Evolutionary conservation across 2,888 invertebrate genomes (phyloP).

Genomic region (Cephus pulcher): DNA sequence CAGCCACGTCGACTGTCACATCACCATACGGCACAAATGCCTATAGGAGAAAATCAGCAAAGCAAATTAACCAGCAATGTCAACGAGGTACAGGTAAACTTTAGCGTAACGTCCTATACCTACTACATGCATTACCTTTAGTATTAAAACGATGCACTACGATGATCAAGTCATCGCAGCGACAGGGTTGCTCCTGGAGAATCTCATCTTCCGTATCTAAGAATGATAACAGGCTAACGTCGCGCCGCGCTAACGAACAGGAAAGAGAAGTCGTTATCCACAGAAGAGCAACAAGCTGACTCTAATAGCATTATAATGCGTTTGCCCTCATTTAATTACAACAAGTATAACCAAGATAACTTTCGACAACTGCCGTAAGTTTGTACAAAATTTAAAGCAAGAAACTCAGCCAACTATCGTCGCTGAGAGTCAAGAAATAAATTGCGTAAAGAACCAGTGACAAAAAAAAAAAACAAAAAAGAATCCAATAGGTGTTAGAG

Average conservation of each 20-base stretch:
- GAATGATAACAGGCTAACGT: background rate
- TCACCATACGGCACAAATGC: background rate
- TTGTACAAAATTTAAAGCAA: background rate
- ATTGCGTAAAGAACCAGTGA: background rate
- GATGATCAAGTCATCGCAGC: background rate
- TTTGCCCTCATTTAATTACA: slow-evolving; percentile 15
- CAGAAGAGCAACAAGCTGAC: slow-evolving; percentile 20
- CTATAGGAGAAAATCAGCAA: background rate
- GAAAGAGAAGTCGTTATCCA: slow-evolving; percentile 16
- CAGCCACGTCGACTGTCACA: background rate
- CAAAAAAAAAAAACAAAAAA: background rate
- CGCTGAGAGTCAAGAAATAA: background rate
- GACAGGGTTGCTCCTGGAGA: background rate
- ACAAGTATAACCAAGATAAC: background rate
- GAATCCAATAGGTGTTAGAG: background rate
- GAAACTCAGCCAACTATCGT: background rate
- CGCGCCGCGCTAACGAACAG: background rate
- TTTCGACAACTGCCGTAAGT: background rate
- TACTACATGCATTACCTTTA: background rate
- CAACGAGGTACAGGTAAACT: background rate
- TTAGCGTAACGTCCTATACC: background rate
- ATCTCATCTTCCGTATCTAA: slow-evolving; percentile 6
- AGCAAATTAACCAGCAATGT: background rate
- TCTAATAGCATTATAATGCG: slow-evolving; percentile 26
- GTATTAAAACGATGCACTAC: background rate